These are phyloP conservation scores for Cercocebus atys DNA, from an alignment of 2,113 vertebrate genomes.

Conservation along the genomic window DNA sequence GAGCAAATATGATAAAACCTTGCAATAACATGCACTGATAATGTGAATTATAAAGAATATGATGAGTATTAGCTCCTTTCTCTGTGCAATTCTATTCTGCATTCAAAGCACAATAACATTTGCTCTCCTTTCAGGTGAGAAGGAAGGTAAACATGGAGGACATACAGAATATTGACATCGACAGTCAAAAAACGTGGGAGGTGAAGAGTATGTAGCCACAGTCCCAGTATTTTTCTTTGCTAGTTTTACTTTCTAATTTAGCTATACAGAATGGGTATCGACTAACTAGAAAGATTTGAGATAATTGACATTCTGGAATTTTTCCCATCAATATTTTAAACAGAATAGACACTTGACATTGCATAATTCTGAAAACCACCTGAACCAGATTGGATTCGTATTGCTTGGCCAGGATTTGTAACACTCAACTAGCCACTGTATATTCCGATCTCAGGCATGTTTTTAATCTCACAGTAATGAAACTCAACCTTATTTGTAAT, in stretches of 20 bases:
- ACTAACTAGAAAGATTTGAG: neutral
- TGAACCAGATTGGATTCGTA: neutral
- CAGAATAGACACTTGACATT: neutral
- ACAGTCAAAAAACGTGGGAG: neutral
- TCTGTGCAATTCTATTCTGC: neutral
- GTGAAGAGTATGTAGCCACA: fast-evolving
- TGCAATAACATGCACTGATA: neutral
- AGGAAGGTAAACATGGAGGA: too few relatives aligned
- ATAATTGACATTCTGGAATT: neutral
- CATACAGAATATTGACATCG: too few relatives aligned
- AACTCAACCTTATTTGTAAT: neutral
- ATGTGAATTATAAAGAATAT: neutral
- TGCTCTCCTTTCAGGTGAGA: neutral
- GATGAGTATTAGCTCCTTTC: neutral
- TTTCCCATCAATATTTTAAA: neutral
- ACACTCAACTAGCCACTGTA: neutral
- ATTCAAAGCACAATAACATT: neutral
- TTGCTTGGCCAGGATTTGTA: neutral
- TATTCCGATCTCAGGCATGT: neutral
- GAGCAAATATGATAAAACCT: neutral
- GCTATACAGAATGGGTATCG: neutral
- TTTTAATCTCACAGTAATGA: neutral
- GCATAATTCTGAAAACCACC: neutral
- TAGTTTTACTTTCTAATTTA: neutral
- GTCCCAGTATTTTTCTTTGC: neutral